Evolutionary conservation across 2,888 invertebrate species (phyloP).

Genomic region (Silvanus unidentatus): DNA sequence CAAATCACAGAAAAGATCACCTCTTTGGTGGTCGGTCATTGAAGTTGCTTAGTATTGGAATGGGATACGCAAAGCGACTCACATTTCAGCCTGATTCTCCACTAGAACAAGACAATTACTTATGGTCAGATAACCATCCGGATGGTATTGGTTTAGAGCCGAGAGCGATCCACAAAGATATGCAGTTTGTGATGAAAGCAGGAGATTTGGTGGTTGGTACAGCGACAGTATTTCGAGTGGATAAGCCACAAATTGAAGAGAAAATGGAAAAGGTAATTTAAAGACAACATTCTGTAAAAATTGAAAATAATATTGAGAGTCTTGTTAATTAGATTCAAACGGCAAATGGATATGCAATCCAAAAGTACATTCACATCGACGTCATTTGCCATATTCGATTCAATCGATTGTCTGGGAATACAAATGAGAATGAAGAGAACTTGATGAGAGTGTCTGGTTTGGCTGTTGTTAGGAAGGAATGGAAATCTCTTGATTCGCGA

Average conservation of each 20-base stretch:
- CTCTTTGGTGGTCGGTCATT: conserved; percentile 62
- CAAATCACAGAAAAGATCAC: conserved; percentile 58
- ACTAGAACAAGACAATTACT: conserved; percentile 58
- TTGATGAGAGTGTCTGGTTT: conserved; percentile 64
- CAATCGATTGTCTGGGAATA: conserved; percentile 54
- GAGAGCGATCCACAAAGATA: conserved; percentile 59
- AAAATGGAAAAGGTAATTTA: conserved; percentile 52
- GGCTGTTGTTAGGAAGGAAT: conserved; percentile 58
- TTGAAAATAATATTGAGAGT: not conserved
- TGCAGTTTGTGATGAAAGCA: conserved; percentile 59
- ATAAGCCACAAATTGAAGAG: conserved; percentile 62
- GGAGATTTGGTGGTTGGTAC: conserved; percentile 57
- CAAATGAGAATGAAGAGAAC: conserved; percentile 54
- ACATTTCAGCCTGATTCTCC: conserved; percentile 63
- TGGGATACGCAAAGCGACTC: conserved; percentile 71
- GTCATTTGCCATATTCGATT: conserved; percentile 62
- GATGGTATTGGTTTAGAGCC: conserved; percentile 66
- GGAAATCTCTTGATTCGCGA: conserved; percentile 51
- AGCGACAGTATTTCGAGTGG: conserved; percentile 62
- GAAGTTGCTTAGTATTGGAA: conserved; percentile 59
- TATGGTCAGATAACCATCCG: conserved; percentile 73
- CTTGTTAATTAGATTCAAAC: not conserved
- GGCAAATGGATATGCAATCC: conserved; percentile 47
- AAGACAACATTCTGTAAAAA: too few relatives aligned
- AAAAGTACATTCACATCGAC: conserved; percentile 63